A percentile compares a stretch with the other conserved stretches of the same genome.
These are phyloP conservation scores for Pachliopta kotzebuea DNA, from an alignment of 2,888 invertebrate species.

Conservation along the genomic window DNA sequence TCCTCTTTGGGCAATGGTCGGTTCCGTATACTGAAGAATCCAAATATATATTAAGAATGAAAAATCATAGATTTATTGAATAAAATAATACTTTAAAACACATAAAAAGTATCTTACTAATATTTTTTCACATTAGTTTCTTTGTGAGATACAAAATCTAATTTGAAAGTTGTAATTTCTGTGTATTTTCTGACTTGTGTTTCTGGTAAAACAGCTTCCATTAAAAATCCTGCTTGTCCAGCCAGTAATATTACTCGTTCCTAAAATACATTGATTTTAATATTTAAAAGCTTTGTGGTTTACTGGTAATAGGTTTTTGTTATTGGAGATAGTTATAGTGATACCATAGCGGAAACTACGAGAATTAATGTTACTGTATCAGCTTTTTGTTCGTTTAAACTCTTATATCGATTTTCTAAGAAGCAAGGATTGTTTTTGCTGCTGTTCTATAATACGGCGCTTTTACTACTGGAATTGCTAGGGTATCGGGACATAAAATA, in stretches of 20 bases:
- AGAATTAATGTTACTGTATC: too few species aligned
- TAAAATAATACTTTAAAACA: not conserved
- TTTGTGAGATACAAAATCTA: conserved; percentile 59
- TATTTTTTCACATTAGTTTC: conserved; percentile 68
- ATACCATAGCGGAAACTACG: too few species aligned
- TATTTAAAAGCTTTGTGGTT: not conserved
- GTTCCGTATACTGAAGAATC: conserved; percentile 55
- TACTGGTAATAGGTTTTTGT: too few species aligned
- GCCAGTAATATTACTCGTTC: conserved; percentile 61
- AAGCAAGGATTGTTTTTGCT: too few species aligned
- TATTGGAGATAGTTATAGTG: too few species aligned
- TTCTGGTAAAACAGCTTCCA: conserved; percentile 64
- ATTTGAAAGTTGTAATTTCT: conserved; percentile 65
- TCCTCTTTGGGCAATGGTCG: conserved; percentile 71
- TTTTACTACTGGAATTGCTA: too few species aligned
- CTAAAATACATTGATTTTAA: conserved; percentile 41
- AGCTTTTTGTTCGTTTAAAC: too few species aligned
- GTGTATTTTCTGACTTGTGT: conserved; percentile 47
- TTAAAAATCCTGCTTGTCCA: conserved; percentile 64
- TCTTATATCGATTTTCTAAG: too few species aligned
- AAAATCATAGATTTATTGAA: not conserved
- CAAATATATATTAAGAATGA: not conserved
- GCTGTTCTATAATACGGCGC: too few species aligned
- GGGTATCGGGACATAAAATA: too few species aligned
- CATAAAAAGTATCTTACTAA: conserved; percentile 51